Base-by-base conservation (phyloP, 2,888 invertebrate species). In the Drosophila percnosoma region DNA sequence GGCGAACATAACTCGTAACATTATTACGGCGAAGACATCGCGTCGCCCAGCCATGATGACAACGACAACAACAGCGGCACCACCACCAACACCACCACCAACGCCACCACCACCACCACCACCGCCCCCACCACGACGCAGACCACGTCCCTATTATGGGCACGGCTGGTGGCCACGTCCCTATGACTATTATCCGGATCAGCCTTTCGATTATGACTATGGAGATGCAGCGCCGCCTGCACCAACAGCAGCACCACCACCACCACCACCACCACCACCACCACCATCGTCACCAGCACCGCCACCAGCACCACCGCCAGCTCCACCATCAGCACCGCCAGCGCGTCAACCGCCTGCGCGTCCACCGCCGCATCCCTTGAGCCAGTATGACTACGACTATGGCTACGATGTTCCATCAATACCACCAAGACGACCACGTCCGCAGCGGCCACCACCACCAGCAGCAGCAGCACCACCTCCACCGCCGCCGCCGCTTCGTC, bases 141-240 rank as follows among this genome's bases (percentile, higher is more conserved):
- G 70, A 33, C 74, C 64, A 0, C 49, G 60, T 53, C 86, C 74
- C 1, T 58, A 65, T 24, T 86, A 70, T 49, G 69, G 80, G 2
- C 63, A 73, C 8, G 63, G 67, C n/a, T 89, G 85, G 88, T 80
- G 80, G 80, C 80, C 78, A 40, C 85, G 83, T 6, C 80, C 77
- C 8, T 72, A 73, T 51, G 81, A 84, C 52, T 82, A 62, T 27
- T 80, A 80, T 58, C 38, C 67, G 1, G 55, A 38, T 2, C 64
- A 79, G 59, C 11, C 83, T 0, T 69, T 62, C 1, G 89, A 86
- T 18, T 83, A 83, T n/a, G 87, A 83, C 15, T 86, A 87, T 42
- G 77, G 68, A 4, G 73, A 73, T 48, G 42, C 53, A 31, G 42
- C 63, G 2, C 49, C 73, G 6, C 52, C 61, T 5, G 24, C 62